A percentile compares a stretch with the other conserved stretches of the same genome.
phyloP scores from a whole-genome alignment of 2,113 vertebrate species.

The Ovis canadensis region DNA sequence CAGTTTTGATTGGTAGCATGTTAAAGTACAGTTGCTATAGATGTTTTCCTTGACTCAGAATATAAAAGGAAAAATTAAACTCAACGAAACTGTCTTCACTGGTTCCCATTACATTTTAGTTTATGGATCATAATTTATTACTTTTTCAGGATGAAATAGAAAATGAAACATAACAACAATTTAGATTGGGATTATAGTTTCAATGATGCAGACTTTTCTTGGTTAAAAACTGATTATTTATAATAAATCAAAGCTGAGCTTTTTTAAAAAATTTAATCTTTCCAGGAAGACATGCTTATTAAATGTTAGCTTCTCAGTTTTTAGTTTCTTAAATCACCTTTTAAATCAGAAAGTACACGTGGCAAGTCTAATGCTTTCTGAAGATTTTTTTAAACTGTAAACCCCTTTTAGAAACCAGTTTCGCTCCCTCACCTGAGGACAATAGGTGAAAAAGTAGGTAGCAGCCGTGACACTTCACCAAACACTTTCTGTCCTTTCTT shows the following conservation, averaged over 20 bases:
- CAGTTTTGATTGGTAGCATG: neutral
- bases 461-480: neutral
- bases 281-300: neutral
- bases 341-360: neutral
- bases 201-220: neutral
- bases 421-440: conserved; percentile 7
- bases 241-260: neutral
- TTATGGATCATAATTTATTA: neutral
- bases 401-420: neutral
- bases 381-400: neutral
- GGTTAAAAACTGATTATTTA: neutral
- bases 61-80: neutral
- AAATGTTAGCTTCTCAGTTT: neutral
- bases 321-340: neutral
- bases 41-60: neutral
- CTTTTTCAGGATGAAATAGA: neutral
- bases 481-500: neutral
- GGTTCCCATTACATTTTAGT: neutral
- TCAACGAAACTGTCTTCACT: neutral
- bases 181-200: neutral
- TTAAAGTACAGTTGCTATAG: neutral
- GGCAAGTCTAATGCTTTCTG: neutral
- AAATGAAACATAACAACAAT: neutral
- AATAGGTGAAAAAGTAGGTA: neutral
- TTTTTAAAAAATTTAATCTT: neutral